phyloP scores from a whole-genome alignment of 2,888 invertebrate species.

The Diarsia mendica region DNA sequence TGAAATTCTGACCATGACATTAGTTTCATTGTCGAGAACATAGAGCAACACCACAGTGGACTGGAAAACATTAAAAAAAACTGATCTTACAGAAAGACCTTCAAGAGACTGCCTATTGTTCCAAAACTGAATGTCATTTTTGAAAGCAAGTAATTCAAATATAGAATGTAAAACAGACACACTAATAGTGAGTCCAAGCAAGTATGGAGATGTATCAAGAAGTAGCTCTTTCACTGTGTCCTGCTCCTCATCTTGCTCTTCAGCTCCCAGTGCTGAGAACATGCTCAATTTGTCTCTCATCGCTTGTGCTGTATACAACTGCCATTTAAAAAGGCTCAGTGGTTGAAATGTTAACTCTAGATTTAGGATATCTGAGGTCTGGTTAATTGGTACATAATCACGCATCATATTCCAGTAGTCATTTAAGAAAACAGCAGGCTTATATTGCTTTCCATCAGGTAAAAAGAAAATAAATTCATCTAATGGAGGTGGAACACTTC shows the following conservation, averaged over 20 bases:
- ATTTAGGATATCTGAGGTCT: conserved; percentile 93
- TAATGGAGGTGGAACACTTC: conserved; percentile 97
- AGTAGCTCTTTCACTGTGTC: conserved; percentile 98
- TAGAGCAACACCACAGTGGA: conserved; percentile 98
- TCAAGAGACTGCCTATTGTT: conserved; percentile 98
- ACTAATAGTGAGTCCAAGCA: conserved; percentile 96
- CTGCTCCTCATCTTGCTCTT: conserved; percentile 96
- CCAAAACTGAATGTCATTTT: conserved; percentile 99
- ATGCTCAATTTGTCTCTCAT: conserved; percentile 96
- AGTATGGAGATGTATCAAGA: conserved; percentile 98
- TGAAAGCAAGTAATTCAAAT: conserved; percentile 99
- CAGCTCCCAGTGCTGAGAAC: conserved; percentile 91
- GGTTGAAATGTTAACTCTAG: conserved; percentile 96
- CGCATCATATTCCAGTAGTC: conserved; percentile 99
- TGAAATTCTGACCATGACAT: conserved; percentile 97
- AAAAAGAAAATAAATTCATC: conserved; percentile 98
- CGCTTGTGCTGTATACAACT: conserved; percentile 98
- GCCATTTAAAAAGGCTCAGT: conserved; percentile 99
- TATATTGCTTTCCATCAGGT: conserved; percentile 95
- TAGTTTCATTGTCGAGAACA: conserved; percentile 99
- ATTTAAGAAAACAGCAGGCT: conserved; percentile 98
- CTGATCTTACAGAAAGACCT: conserved; percentile 98
- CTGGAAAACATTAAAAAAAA: conserved; percentile 99
- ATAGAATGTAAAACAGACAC: conserved; percentile 99
- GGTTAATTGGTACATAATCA: conserved; percentile 97